Percentiles rank a stretch among this genome's conserved stretches.
These are phyloP conservation scores for Pholis gunnellus DNA, from an alignment of 2,113 vertebrate species.

Conservation along the genomic window DNA sequence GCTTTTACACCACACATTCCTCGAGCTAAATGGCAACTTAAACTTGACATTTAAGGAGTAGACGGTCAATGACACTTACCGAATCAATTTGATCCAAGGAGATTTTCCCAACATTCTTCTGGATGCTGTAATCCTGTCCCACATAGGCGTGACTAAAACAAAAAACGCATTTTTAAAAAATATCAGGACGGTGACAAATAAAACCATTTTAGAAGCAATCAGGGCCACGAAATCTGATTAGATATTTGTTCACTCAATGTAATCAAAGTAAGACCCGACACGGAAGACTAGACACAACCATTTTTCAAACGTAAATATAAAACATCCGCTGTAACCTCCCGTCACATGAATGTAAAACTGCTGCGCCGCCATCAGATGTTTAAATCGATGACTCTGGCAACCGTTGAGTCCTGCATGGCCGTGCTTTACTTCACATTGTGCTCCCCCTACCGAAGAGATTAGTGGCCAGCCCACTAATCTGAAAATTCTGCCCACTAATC, in stretches of 20 bases:
- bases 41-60: slow-evolving; percentile 35
- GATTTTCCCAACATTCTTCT: slow-evolving; percentile 92
- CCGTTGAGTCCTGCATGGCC: not conserved
- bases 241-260: not conserved
- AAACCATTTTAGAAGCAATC: not conserved
- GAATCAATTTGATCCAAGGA: slow-evolving; percentile 95
- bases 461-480: slow-evolving; percentile 29
- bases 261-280: not conserved
- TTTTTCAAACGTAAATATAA: not conserved
- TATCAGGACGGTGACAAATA: slow-evolving; percentile 1
- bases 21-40: not conserved
- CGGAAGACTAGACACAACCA: not conserved
- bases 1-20: not conserved
- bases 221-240: not conserved
- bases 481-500: slow-evolving; percentile 53
- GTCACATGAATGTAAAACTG: not conserved
- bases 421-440: slow-evolving; percentile 15
- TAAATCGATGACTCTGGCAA: not conserved
- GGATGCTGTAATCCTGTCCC: slow-evolving; percentile 94
- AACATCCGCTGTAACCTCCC: not conserved
- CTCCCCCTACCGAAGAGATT: slow-evolving; percentile 30
- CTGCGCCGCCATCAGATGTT: slow-evolving; percentile 7
- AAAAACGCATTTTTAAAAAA: slow-evolving; percentile 28
- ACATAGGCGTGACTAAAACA: slow-evolving; percentile 91
- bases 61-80: slow-evolving; percentile 83